Evolutionary conservation across 2,888 invertebrate genomes (phyloP), one percentile per base, ranked within the genome.

Genomic region (Danaus chrysippus): DNA sequence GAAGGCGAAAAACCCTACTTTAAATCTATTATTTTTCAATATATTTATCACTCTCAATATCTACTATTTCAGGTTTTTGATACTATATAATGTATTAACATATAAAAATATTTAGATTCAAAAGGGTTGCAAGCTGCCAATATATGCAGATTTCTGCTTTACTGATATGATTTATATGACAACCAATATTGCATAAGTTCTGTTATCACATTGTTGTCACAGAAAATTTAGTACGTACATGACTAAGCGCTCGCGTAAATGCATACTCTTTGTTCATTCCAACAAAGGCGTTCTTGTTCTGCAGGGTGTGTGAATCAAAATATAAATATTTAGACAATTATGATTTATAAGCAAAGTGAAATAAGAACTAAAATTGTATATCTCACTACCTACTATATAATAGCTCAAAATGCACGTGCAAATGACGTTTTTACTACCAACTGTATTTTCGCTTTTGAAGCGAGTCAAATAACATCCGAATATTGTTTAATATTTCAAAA

Each of bases 381-480:
- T 41, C 10, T 52, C 56, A 23, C 49, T 46, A 52, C 19, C 55
- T 59, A 58, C 46, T 60, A 53, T 60, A 62, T 58, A 60, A 66
- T 73, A 71, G 76, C 76, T 74, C 75, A 76, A 75, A 23, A 74
- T 77, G 76, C 74, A 82, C 74, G 76, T 75, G 72, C 67, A 75
- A 70, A 74, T 78, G 76, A 79, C 76, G 71, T 79, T 78, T 73
- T 79, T 69, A 70, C 62, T 67, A 64, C 68, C 65, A 62, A 65
- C 64, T 65, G 59, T 68, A 66, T 64, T 66, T 67, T 64, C 62
- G 52, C 62, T 68, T 49, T 69, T 66, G 63, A 68, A 65, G 64
- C 62, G 63, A 67, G 60, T 58, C 60, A 61, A 63, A 66, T 63
- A 64, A 56, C 52, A 61, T 55, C 44, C 44, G 61, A 63, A 59